Evolutionary conservation across 2,888 invertebrate species (phyloP).

Genomic region (Drymonia ruficornis): DNA sequence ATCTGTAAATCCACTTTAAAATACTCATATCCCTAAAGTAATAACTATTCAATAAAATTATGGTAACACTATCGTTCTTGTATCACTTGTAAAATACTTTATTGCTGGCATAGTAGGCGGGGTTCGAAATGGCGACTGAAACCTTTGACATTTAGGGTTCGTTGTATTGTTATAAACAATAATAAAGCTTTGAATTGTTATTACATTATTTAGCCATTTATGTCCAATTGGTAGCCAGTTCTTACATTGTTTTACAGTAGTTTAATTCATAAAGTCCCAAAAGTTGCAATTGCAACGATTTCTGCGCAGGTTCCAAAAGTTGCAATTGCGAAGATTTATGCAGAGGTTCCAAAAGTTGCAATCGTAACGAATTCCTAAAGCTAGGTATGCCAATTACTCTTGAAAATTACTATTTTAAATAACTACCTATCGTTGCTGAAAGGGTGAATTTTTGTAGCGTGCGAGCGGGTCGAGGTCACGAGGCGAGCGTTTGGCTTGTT

Average conservation of each 20-base stretch:
- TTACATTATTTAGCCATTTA: too few species aligned
- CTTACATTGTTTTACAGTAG: too few species aligned
- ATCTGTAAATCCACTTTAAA: too few species aligned
- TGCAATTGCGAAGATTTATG: too few species aligned
- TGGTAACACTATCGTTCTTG: slow-evolving; percentile 62
- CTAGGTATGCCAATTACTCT: too few species aligned
- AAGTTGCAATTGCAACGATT: too few species aligned
- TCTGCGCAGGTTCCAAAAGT: too few species aligned
- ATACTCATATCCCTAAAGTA: not conserved
- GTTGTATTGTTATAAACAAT: slow-evolving; percentile 22
- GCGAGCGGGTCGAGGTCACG: slow-evolving; percentile 50
- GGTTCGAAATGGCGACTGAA: slow-evolving; percentile 44
- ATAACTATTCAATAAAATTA: not conserved
- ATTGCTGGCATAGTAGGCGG: slow-evolving; percentile 63
- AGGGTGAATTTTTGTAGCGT: slow-evolving; percentile 18
- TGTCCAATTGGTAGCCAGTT: too few species aligned
- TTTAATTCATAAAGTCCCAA: too few species aligned
- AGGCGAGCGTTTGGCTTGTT: slow-evolving; percentile 34
- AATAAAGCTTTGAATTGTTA: not conserved
- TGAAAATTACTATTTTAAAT: too few species aligned
- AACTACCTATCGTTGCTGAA: not conserved
- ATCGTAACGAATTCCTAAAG: too few species aligned
- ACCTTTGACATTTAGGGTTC: slow-evolving; percentile 42
- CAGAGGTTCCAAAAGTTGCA: too few species aligned
- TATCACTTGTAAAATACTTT: slow-evolving; percentile 84